Base-by-base conservation (phyloP, 1,140 invertebrate genomes). In the Dreissena polymorpha region DNA sequence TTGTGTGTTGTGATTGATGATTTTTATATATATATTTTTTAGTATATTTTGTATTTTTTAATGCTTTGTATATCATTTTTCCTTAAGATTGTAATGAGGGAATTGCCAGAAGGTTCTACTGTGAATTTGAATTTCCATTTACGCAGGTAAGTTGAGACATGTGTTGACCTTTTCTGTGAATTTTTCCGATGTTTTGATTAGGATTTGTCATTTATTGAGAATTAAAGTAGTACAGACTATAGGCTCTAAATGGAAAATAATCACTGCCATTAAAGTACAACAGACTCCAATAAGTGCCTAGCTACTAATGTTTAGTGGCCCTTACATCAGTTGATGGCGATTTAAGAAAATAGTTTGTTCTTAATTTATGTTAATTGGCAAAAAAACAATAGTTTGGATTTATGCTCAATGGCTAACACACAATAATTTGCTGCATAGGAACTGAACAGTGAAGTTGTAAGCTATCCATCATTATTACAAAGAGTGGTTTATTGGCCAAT, bases 51-150 rank as follows among this genome's bases (percentile, higher is more conserved):
- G 3, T 29, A 78, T 39, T n/a, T 65, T 65, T 71, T 53, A 23
- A 74, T 65, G 23, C 10, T 23, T 68, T 29, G 63, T 55, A 16
- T 69, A 55, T 73, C 25, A 51, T 21, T 83, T 21, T 76, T 67
- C 27, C 85, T 86, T 16, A 78, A 91, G 90, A 78, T 91, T 75
- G 88, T 91, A 7, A 89, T 91, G 89, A 85, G 72, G 55, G 86
- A 90, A 63, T 65, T 91, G n/a, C 88, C 88, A 67, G 80, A 85
- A 72, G 87, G 85, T 71, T 80, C 87, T 60, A 81, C 73, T 49
- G 83, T 91, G 18, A 87, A 88, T 50, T 79, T 87, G 13, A 88
- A 72, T 23, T 91, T 91, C 81, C 88, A 91, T 85, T 68, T 91
- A 60, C 88, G 86, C 83, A 90, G 89, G 90, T 91, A 87, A 71